Base-by-base conservation (phyloP, 2,797 vertebrate species). In the Taeniopygia guttata region DNA sequence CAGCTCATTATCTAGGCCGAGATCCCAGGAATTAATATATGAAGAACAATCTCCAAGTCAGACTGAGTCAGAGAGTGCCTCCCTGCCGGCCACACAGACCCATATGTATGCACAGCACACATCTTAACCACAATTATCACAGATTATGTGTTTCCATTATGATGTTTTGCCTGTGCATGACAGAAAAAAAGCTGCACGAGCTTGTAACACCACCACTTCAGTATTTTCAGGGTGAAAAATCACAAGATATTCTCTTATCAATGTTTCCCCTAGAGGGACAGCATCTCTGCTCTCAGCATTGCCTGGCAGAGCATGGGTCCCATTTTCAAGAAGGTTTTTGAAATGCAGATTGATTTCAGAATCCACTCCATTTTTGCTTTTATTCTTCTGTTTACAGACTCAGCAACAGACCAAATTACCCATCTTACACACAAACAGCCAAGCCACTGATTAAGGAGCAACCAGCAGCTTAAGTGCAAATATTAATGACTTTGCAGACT, bases 401-500 rank as follows among this genome's bases (percentile, higher is more conserved):
- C 67, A 16, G 43, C 2, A 1, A 79, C 29, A 34, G 1, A 40
- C 26, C 74, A 73, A 45, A 84, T 67, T 12, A 86, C n/a, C 34
- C 73, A 68, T 8, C 46, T 73, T 62, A 22, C 87, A 75, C 49
- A 93, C 42, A 84, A 90, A 80, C 29, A 91, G 87, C 51, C 52
- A 56, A 77, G 84, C 29, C 83, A 84, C 9, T 46, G 77, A 77
- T 32, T 63, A 58, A 56, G 79, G 52, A 80, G 58, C 22, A 48
- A 16, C 7, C 26, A 84, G 42, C 60, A 87, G n/a, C 64, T 87
- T 43, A 49, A 79, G 52, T 30, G 58, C 43, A 73, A 48, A 45
- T 4, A 52, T 76, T 74, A 76, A 63, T 79, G 27, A 76, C 32
- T 49, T 48, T 75, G 26, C 72, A 78, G 51, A 96, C 97, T 95